Evolutionary conservation across 2,113 vertebrate genomes (phyloP).

Genomic region (Smithornis capensis): DNA sequence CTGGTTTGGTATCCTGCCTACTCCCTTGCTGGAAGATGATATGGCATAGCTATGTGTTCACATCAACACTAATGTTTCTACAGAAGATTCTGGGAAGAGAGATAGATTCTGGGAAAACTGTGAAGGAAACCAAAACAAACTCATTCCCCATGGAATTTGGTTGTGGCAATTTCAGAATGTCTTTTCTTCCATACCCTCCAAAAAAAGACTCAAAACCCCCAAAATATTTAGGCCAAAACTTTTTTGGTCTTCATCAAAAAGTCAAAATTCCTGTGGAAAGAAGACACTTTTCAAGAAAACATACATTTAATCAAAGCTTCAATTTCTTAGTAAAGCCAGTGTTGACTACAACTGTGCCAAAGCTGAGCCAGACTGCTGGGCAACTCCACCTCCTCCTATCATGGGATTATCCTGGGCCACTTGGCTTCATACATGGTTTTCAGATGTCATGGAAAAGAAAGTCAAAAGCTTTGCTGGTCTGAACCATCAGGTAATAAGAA

Average conservation of each 20-base stretch:
- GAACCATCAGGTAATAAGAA: background rate
- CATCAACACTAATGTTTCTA: background rate
- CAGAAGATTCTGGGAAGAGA: conserved; percentile 5
- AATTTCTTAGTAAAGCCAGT: background rate
- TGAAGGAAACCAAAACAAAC: conserved; percentile 17
- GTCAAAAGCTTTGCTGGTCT: background rate
- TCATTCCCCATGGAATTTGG: conserved; percentile 7
- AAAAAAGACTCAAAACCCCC: background rate
- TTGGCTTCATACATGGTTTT: background rate
- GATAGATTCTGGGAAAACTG: conserved; percentile 5
- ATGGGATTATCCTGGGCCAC: background rate
- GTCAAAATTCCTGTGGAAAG: conserved; percentile 48
- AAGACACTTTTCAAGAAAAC: conserved; percentile 32
- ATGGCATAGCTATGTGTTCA: background rate
- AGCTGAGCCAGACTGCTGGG: background rate
- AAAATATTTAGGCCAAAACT: conserved; percentile 9
- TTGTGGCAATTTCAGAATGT: background rate
- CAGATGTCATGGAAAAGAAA: background rate
- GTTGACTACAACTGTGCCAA: background rate
- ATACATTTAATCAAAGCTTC: background rate
- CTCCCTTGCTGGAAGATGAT: background rate
- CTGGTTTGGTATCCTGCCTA: background rate
- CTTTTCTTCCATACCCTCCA: background rate
- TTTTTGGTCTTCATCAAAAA: conserved; percentile 20
- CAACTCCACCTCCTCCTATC: background rate